Evolutionary conservation across 2,888 invertebrate genomes (phyloP).

Genomic region (Tortrix viridana): DNA sequence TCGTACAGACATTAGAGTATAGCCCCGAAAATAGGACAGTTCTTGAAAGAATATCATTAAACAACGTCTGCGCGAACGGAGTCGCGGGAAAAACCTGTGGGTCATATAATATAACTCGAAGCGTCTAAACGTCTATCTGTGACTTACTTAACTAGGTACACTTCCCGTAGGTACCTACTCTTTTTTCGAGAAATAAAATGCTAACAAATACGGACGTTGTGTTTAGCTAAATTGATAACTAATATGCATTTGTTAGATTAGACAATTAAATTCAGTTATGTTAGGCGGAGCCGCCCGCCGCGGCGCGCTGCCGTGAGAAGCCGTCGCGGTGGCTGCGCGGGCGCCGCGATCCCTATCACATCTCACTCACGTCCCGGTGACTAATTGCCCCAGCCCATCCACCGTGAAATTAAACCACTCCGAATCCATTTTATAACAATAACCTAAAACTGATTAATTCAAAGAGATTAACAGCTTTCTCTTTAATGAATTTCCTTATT

Average conservation of each 20-base stretch:
- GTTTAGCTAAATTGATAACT: too few species aligned
- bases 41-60: too few species aligned
- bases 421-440: slow-evolving; percentile 68
- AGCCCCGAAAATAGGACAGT: too few species aligned
- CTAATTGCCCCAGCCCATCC: slow-evolving; percentile 70
- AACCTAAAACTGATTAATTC: slow-evolving; percentile 53
- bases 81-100: too few species aligned
- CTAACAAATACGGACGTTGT: too few species aligned
- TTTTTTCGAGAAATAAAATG: too few species aligned
- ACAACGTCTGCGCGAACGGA: too few species aligned
- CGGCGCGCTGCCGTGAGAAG: slow-evolving; percentile 30
- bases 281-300: slow-evolving; percentile 10
- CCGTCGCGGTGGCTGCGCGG: slow-evolving; percentile 28
- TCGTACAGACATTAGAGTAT: too few species aligned
- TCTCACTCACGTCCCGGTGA: slow-evolving; percentile 69
- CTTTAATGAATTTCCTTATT: slow-evolving; percentile 35
- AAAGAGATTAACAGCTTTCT: slow-evolving; percentile 45
- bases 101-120: too few species aligned
- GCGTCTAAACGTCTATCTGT: too few species aligned
- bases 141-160: too few species aligned
- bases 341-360: slow-evolving; percentile 56
- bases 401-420: slow-evolving; percentile 74
- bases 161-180: too few species aligned
- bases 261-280: slow-evolving; percentile 26
- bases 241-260: slow-evolving; percentile 8